Conservation (phyloP, 1,140 invertebrate species). For the Drosophila mayri region DNA sequence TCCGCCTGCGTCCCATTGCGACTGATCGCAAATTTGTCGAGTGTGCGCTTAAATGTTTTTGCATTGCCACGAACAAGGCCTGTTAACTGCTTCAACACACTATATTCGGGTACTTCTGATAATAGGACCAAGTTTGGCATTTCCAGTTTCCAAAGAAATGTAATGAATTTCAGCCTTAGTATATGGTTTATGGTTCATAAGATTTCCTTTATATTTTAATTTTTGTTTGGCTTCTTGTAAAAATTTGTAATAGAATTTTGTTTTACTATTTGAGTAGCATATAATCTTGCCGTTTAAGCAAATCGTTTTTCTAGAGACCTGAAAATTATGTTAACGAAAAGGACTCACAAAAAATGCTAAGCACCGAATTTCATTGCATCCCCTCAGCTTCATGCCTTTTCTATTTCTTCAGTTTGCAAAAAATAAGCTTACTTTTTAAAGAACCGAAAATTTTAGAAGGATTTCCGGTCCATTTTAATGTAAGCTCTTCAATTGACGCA, state of each 20-base stretch:
- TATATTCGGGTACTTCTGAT: neutral
- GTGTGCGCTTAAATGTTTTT: slow-evolving; percentile 80
- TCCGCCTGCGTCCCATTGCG: slow-evolving; percentile 18
- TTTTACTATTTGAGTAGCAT: neutral
- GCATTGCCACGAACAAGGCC: slow-evolving; percentile 45
- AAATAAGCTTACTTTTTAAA: neutral
- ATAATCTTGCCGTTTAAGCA: neutral
- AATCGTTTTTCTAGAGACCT: neutral
- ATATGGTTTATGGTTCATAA: neutral
- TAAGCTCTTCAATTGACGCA: neutral
- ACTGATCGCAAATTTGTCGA: slow-evolving; percentile 75
- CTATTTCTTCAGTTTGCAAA: neutral
- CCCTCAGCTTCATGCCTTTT: no score
- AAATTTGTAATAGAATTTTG: neutral
- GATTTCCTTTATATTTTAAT: neutral
- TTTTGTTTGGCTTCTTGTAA: neutral
- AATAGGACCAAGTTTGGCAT: neutral
- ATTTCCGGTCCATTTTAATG: neutral
- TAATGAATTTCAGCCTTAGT: neutral
- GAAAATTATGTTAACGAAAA: no score
- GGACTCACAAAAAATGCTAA: no score
- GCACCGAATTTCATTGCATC: no score
- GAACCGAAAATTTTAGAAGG: neutral
- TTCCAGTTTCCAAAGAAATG: neutral
- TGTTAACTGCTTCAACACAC: slow-evolving; percentile 16